Evolutionary conservation across 2,797 vertebrate species (phyloP).

Genomic region (Clarias pachynema): DNA sequence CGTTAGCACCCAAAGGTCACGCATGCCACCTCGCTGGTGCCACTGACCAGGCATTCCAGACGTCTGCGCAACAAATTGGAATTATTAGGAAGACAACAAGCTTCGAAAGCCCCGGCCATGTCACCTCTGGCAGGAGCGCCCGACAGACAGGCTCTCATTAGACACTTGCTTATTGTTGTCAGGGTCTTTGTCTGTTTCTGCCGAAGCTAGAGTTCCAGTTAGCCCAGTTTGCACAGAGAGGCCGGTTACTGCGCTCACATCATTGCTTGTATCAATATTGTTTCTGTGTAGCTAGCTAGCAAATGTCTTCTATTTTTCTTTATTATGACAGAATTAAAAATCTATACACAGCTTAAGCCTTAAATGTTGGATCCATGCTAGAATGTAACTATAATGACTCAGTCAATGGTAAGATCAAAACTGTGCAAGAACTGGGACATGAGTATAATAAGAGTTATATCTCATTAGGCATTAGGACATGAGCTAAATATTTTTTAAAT

Average conservation of each 20-base stretch:
- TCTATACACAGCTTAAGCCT: background rate
- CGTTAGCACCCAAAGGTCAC: conserved; percentile 61
- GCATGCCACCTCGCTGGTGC: conserved; percentile 43
- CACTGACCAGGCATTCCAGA: conserved; percentile 45
- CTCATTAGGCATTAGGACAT: background rate
- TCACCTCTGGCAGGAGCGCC: conserved; percentile 38
- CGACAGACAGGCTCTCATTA: conserved; percentile 56
- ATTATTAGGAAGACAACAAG: conserved; percentile 49
- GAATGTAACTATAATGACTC: background rate
- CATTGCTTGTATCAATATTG: background rate
- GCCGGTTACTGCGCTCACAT: background rate
- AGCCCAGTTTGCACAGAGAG: conserved; percentile 9
- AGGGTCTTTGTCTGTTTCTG: conserved; percentile 49
- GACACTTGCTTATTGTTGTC: conserved; percentile 61
- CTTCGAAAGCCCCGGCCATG: conserved; percentile 39
- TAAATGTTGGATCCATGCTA: background rate
- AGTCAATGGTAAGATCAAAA: background rate
- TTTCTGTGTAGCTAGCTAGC: background rate
- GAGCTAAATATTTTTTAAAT: too few relatives aligned
- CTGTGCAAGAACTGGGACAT: background rate
- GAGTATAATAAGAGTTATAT: background rate
- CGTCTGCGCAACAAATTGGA: conserved; percentile 47
- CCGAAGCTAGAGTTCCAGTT: conserved; percentile 19
- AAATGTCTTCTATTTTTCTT: background rate
- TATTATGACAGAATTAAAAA: background rate